Evolutionary conservation across 64 coral and sea anemone species (phyloP), one percentile per base, ranked within the genome.

Genomic region (Catalaphyllia jardinei): DNA sequence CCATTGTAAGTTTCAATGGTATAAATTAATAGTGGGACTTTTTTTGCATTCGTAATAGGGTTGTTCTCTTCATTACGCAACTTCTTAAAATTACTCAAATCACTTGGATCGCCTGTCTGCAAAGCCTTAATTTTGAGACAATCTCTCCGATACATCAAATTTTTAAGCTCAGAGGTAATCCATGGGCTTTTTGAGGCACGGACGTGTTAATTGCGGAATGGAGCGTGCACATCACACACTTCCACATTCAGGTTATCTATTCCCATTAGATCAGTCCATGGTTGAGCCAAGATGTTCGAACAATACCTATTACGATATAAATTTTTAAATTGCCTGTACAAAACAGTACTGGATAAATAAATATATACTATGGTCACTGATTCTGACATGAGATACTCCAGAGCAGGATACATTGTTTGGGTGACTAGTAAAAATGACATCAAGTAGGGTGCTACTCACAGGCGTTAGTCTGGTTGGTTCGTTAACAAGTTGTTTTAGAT

Each of bases 291-390:
- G 16, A 76, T 76, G 33, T 76, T 31, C 0, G 73, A 8, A 1
- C 35, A 31, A 76, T 24, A 76, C 9, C 73, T 76, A 46, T 49
- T 10, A 46, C 3, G 33, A 50, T 76, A 6, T 0, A 76, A 76
- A 76, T 78, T n/a, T 18, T 78, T 78, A 54, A 55, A 78, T 78
- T 78, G 46, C 11, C 76, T 54, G 7, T 78, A 78, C 24, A 46
- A 16, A 27, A 78, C 7, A 52, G 67, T 81, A 62, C 27, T 63
- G 24, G 65, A 52, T 94, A 86, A 30, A 86, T 57, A 62, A 94
- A 71, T n/a, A n/a, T n/a, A n/a, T n/a, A 28, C 87, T 85, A 71
- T 89, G 72, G 22, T 86, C 87, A 60, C 79, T 94, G 27, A 88
- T 75, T 73, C 65, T 50, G 19, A 93, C 9, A 73, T 88, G 84